Conservation (phyloP, 2,113 vertebrate genomes). For the Tor tambroides region DNA sequence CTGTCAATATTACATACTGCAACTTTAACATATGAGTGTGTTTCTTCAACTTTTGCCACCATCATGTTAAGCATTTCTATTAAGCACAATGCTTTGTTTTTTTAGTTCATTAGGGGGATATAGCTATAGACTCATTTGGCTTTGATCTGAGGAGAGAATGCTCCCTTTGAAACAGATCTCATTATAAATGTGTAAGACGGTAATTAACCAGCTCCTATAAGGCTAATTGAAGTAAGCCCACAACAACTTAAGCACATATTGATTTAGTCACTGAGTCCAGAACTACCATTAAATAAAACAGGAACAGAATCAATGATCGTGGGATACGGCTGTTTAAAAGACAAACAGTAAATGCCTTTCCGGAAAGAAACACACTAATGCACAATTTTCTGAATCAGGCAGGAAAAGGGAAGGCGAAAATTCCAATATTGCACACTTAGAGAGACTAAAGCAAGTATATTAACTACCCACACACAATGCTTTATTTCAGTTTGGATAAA, state of each 20-base stretch:
- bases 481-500: neutral
- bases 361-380: neutral
- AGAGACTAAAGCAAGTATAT: neutral
- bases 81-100: neutral
- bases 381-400: neutral
- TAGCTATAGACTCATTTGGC: conserved; percentile 66
- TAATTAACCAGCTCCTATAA: conserved; percentile 58
- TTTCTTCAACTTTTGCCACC: neutral
- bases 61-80: neutral
- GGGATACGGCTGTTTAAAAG: neutral
- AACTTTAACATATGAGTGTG: too few relatives aligned
- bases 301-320: neutral
- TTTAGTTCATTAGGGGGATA: conserved; percentile 37
- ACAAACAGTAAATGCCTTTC: neutral
- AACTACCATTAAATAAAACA: conserved; percentile 1
- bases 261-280: conserved; percentile 28
- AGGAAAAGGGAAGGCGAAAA: neutral
- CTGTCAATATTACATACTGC: too few relatives aligned
- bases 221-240: conserved; percentile 25
- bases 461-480: conserved; percentile 4
- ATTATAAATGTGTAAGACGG: conserved; percentile 55
- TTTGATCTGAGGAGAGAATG: conserved; percentile 57
- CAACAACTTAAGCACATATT: conserved; percentile 31
- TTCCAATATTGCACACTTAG: neutral
- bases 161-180: conserved; percentile 58